phyloP scores from a whole-genome alignment of 2,797 vertebrate species.

The Podarcis lilfordi region DNA sequence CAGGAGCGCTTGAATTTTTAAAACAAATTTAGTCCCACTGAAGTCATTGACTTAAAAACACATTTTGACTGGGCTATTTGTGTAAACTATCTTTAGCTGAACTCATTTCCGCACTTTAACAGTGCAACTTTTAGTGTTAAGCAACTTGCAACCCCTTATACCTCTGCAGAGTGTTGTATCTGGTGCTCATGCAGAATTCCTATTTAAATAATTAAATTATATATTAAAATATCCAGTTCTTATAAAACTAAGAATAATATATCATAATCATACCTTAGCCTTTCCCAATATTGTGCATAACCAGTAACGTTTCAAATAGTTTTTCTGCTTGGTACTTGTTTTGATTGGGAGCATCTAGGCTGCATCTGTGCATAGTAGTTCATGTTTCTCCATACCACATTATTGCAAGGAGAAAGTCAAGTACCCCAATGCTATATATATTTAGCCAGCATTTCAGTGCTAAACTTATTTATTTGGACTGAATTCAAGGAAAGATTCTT shows the following conservation, averaged over 20 bases:
- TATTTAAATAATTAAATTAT: background rate
- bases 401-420: background rate
- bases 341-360: background rate
- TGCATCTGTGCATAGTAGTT: background rate
- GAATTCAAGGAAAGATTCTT: background rate
- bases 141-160: background rate
- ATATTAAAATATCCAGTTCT: background rate
- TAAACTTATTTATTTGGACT: slow-evolving; percentile 1
- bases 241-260: background rate
- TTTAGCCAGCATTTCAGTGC: background rate
- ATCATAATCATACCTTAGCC: background rate
- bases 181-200: background rate
- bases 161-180: background rate
- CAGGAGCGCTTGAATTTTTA: background rate
- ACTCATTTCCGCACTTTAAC: background rate
- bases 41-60: background rate
- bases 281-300: background rate
- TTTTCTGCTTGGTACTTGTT: background rate
- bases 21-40: background rate
- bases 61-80: background rate
- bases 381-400: background rate
- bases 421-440: background rate
- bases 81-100: background rate
- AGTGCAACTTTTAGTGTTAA: background rate
- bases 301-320: accelerated